Percentiles rank a stretch among this genome's conserved stretches.
These are phyloP conservation scores for Drosophila ercepeae DNA, from an alignment of 1,140 invertebrate species.

Conservation along the genomic window DNA sequence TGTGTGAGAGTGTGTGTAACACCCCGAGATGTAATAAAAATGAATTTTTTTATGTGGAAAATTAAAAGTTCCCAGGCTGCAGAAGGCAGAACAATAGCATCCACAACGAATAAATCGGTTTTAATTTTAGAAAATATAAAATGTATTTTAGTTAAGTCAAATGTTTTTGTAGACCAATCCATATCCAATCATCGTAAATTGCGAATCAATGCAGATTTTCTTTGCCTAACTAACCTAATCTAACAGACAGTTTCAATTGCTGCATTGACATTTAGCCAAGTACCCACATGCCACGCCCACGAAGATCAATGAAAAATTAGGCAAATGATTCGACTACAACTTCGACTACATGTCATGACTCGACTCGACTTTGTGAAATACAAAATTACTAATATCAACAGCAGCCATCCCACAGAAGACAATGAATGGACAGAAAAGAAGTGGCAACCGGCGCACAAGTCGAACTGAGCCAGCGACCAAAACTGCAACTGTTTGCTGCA, in stretches of 20 bases:
- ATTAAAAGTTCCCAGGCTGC: not conserved
- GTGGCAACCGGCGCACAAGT: constrained; percentile 14
- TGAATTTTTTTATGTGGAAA: constrained; percentile 14
- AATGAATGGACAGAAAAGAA: constrained; percentile 50
- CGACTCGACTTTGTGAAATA: constrained; percentile 60
- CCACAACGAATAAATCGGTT: not conserved
- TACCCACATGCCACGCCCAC: constrained; percentile 20
- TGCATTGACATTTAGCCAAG: constrained; percentile 33
- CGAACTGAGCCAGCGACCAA: constrained; percentile 10
- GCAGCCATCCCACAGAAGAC: constrained; percentile 40
- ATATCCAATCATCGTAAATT: not conserved
- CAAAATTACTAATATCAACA: constrained; percentile 71
- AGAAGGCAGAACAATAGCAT: not conserved
- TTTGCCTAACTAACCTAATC: constrained; percentile 6
- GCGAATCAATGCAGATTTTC: not conserved
- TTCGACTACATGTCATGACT: constrained; percentile 39
- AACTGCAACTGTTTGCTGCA: constrained; percentile 40
- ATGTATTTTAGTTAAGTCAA: no score
- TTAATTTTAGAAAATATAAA: not conserved
- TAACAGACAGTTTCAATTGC: constrained; percentile 13
- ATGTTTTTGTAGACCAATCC: no score
- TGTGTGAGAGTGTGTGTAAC: constrained; percentile 43
- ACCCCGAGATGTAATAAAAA: constrained; percentile 8
- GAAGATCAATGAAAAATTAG: constrained; percentile 41
- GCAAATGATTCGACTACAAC: constrained; percentile 34